Base-by-base conservation (phyloP, 2,797 vertebrate genomes). In the Sarcoramphus papa region DNA sequence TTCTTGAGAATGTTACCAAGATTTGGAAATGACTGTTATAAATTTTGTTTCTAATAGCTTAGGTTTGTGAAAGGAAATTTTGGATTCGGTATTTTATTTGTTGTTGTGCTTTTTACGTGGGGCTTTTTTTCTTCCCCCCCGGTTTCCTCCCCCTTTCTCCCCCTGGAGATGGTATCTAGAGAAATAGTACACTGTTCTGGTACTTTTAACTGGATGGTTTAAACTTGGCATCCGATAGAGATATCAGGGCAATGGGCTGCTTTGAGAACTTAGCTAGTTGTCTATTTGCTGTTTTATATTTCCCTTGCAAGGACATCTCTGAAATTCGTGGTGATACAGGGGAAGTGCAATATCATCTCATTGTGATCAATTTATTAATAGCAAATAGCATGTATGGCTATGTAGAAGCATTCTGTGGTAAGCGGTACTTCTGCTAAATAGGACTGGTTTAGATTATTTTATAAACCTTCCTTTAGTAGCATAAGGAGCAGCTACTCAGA, bases 61-160 rank as follows among this genome's bases (percentile, higher is more conserved):
- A 40, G 27, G 17, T 72, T 59, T 68, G 7, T 90, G 40, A 73
- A 70, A 63, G 19, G 33, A 88, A 51, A 14, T 64, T 56, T 31
- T 54, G 6, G 4, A 41, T 70, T 83, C 23, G 48, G 4, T 62
- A 5, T 69, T 79, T 80, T 74, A 18, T 57, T 81, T 92, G 3
- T 47, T 78, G 27, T 30, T 79, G 7, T 40, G 10, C 50, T 70
- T 64, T 63, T 69, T 76, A 40, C 31, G 12, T 64, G 7, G 11
- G 6, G 17, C 8, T 9, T 59, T 60, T 40, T 30, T 14, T 4
- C 13, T 2, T 8, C 16, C 3, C 0, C 8, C 19, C 3, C 0
- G 0, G n/a, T 67, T 78, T 57, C 5, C 7, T 56, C 14, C 51
- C 17, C 3, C 1, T 14, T 47, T 76, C 30, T 69, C 2, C 3